Conservation (phyloP, 30 jellyfish, hydroid and myxozoan species). For the Rhopilema esculentum region DNA sequence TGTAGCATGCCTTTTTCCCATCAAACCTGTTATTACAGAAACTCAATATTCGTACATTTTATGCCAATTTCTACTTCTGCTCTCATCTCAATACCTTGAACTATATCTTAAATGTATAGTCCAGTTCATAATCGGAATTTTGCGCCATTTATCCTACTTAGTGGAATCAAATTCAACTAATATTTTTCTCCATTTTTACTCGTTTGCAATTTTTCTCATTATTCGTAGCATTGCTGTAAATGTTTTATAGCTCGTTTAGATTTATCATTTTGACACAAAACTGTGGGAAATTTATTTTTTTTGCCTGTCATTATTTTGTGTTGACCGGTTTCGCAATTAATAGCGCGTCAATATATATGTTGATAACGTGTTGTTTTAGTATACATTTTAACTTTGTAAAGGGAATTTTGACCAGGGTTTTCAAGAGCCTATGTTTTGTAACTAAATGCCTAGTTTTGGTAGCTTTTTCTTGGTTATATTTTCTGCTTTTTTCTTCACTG, state of each 20-base stretch:
- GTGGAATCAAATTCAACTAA: constrained; percentile 4
- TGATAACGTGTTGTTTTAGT: constrained; percentile 74
- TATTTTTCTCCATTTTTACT: constrained; percentile 38
- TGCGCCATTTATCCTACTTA: not conserved
- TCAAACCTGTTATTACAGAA: too few relatives aligned
- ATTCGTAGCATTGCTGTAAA: constrained; percentile 65
- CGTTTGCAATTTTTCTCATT: constrained; percentile 56
- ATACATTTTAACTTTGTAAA: constrained; percentile 84
- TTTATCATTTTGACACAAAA: constrained; percentile 49
- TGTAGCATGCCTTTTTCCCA: too few relatives aligned
- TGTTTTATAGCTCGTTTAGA: constrained; percentile 73
- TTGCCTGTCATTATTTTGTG: constrained; percentile 66
- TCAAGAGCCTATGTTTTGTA: constrained; percentile 95
- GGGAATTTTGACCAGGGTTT: constrained; percentile 97
- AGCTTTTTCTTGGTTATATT: constrained; percentile 83
- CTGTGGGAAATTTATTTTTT: constrained; percentile 70
- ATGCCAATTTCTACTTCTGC: not conserved
- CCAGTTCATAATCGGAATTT: not conserved
- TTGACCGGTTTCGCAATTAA: constrained; percentile 60
- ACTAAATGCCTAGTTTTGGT: constrained; percentile 88
- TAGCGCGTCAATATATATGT: constrained; percentile 62
- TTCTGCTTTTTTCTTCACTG: constrained; percentile 67
- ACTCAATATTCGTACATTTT: not conserved
- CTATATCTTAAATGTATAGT: not conserved
- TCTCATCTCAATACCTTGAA: not conserved